Evolutionary conservation across 2,113 vertebrate genomes (phyloP).

Genomic region (Bombycilla garrulus): DNA sequence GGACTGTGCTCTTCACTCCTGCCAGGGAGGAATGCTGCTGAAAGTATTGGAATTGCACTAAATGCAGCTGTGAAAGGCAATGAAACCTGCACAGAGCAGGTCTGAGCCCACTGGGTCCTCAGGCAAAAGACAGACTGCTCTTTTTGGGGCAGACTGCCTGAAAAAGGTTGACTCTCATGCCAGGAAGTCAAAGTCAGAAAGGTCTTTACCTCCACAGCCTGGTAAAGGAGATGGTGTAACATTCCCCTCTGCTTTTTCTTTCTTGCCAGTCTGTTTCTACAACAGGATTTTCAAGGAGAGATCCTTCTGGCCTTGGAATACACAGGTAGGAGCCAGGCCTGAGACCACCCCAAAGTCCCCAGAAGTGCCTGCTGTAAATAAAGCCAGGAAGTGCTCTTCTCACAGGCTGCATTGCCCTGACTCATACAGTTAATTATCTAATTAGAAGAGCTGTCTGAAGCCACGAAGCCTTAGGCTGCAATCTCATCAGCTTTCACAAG

Average conservation of each 20-base stretch:
- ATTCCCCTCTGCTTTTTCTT: background rate
- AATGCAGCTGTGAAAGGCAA: background rate
- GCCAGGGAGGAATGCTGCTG: background rate
- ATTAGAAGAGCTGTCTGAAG: constrained; percentile 2
- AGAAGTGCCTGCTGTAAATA: background rate
- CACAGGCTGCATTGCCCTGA: background rate
- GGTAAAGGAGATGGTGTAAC: background rate
- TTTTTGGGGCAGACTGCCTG: background rate
- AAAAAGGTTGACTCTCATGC: background rate
- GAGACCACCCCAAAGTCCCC: background rate
- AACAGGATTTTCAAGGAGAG: background rate
- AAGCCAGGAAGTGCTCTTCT: background rate
- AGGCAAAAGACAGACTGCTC: background rate
- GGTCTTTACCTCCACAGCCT: background rate
- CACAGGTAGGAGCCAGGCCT: background rate
- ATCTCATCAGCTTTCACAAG: background rate
- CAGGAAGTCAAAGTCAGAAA: background rate
- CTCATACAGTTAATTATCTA: background rate
- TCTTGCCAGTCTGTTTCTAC: background rate
- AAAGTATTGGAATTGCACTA: background rate
- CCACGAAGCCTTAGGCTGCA: background rate
- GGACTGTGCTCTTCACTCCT: background rate
- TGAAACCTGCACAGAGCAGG: background rate
- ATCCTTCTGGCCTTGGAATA: background rate
- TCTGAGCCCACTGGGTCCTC: fast-evolving